phyloP scores from a whole-genome alignment of 2,113 vertebrate species.

The Eidolon helvum region DNA sequence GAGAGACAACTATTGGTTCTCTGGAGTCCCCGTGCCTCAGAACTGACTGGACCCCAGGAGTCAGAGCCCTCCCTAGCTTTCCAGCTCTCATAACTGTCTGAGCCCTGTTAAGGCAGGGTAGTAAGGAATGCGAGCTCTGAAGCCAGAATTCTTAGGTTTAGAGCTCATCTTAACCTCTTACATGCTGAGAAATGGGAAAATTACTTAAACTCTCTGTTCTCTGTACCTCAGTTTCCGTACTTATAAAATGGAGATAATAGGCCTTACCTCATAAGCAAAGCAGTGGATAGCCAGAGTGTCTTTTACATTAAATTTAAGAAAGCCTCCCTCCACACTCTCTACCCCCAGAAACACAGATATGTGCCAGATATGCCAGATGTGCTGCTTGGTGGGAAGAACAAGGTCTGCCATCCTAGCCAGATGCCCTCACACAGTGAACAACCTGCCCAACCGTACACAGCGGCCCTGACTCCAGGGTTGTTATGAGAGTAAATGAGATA shows the following conservation, averaged over 20 bases:
- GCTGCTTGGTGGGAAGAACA: neutral
- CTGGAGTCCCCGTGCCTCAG: neutral
- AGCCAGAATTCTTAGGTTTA: neutral
- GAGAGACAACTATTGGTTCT: neutral
- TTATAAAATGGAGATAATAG: neutral
- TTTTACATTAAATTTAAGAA: neutral
- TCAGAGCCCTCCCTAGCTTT: neutral
- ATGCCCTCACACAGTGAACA: neutral
- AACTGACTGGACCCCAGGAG: neutral
- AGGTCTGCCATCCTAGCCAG: neutral
- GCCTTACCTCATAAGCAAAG: neutral
- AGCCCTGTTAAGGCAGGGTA: rapidly evolving
- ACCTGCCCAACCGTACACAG: neutral
- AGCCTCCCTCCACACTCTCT: neutral
- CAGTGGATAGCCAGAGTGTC: neutral
- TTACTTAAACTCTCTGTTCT: neutral
- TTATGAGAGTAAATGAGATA: neutral
- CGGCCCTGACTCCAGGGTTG: neutral
- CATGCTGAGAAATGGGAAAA: neutral
- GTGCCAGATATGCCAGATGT: too few species aligned
- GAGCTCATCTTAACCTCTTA: neutral
- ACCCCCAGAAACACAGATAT: too few species aligned
- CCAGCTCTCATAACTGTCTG: neutral
- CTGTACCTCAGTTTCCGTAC: neutral
- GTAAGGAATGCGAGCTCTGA: neutral